phyloP scores from a whole-genome alignment of 2,113 vertebrate genomes.

The Vombatus ursinus region DNA sequence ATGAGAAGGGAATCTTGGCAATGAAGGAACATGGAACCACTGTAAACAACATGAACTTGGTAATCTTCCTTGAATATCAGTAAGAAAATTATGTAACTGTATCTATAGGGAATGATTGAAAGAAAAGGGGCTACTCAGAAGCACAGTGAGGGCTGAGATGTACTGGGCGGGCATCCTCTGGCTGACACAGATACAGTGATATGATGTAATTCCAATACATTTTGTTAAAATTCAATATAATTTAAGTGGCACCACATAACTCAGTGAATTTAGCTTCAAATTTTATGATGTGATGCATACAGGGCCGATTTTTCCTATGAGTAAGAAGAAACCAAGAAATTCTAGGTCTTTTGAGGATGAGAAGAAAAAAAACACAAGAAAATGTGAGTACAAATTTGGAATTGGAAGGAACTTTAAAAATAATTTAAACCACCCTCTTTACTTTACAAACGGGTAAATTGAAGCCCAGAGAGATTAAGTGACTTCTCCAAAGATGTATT shows the following conservation, averaged over 20 bases:
- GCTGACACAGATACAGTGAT: not conserved
- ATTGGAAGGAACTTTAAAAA: not conserved
- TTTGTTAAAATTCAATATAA: not conserved
- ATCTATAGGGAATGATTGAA: not conserved
- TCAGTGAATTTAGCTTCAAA: not conserved
- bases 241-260: not conserved
- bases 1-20: not conserved
- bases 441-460: not conserved
- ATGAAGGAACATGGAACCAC: not conserved
- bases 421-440: not conserved
- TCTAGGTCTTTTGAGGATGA: not conserved
- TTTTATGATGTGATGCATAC: not conserved
- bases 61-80: not conserved
- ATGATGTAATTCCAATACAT: not conserved
- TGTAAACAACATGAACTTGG: not conserved
- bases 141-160: accelerated
- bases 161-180: not conserved
- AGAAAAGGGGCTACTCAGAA: not conserved
- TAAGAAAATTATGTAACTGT: not conserved
- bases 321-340: not conserved
- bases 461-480: not conserved
- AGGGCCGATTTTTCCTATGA: not conserved
- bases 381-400: not conserved
- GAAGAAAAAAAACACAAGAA: not conserved
- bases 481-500: not conserved